Evolutionary conservation across 2,888 invertebrate genomes (phyloP).

Genomic region (Drosophila mercatorum): DNA sequence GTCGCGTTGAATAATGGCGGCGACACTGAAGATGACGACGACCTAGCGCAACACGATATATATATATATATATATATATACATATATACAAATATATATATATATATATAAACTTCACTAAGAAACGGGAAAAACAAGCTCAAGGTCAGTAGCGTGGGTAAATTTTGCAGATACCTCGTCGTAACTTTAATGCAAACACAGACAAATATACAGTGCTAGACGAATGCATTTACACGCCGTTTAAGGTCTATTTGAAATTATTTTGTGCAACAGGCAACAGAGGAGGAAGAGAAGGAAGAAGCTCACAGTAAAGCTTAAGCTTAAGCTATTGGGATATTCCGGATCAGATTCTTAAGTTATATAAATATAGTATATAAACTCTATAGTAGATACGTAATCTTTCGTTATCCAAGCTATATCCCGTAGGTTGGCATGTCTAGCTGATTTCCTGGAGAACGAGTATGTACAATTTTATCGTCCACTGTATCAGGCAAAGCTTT

Average conservation of each 20-base stretch:
- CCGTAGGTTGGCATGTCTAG: too few relatives aligned
- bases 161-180: conserved; percentile 30
- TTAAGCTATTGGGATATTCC: too few relatives aligned
- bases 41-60: conserved; percentile 20
- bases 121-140: conserved; percentile 74
- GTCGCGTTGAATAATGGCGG: conserved; percentile 57
- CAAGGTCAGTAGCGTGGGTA: conserved; percentile 78
- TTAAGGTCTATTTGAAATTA: background rate
- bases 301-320: too few relatives aligned
- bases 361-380: too few relatives aligned
- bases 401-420: too few relatives aligned
- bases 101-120: conserved; percentile 30
- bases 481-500: background rate
- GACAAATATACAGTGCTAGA: background rate
- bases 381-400: too few relatives aligned
- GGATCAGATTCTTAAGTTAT: background rate
- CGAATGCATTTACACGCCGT: too few relatives aligned
- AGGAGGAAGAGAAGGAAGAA: too few relatives aligned
- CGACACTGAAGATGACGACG: conserved; percentile 28
- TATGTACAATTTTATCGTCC: too few relatives aligned
- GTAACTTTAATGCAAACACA: conserved; percentile 23
- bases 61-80: conserved; percentile 7
- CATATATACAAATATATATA: conserved; percentile 15
- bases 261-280: background rate
- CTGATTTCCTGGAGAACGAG: too few relatives aligned